Base-by-base conservation (phyloP, 2,888 invertebrate species). In the Subacronicta megacephala region DNA sequence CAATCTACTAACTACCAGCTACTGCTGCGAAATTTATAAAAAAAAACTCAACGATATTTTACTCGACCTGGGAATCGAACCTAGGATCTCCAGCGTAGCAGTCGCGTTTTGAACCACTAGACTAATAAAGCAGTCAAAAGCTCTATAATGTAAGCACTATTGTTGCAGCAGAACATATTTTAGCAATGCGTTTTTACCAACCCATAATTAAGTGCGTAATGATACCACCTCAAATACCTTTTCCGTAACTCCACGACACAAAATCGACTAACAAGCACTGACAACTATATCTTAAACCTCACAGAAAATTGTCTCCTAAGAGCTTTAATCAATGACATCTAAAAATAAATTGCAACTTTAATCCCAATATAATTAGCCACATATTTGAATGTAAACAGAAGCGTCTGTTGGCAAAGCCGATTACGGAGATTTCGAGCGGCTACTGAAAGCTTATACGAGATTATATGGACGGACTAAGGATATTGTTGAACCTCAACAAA, bases 391-490 rank as follows among this genome's bases (percentile, higher is more conserved):
- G 26, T 35, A 44, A 47, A 59, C 51, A 64, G 33, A 29, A 36
- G 43, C 43, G 35, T 35, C 44, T 77, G 82, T 77, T 74, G 66
- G 62, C 62, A 75, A 81, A 85, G 75, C 78, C 75, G 87, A 85
- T 88, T 87, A 87, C 68, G 60, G 75, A 65, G 75, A 79, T 77
- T 76, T 78, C 51, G 65, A 64, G 67, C 72, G 78, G 65, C 74
- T 79, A 81, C 81, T 82, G 79, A 41, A 65, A 51, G 71, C 78
- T 77, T 80, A 78, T 52, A 62, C 62, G 66, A 72, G 70, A 74
- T 69, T 54, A 50, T 62, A 56, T 58, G 63, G 51, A 64, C 53
- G 57, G 57, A 62, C 70, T 58, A 51, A 72, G 56, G 62, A 73
- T 67, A 68, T 65, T 65, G 70, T 67, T 65, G 56, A 66, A 62